phyloP scores from a whole-genome alignment of 2,888 invertebrate species.

The Drosophila anomalata region DNA sequence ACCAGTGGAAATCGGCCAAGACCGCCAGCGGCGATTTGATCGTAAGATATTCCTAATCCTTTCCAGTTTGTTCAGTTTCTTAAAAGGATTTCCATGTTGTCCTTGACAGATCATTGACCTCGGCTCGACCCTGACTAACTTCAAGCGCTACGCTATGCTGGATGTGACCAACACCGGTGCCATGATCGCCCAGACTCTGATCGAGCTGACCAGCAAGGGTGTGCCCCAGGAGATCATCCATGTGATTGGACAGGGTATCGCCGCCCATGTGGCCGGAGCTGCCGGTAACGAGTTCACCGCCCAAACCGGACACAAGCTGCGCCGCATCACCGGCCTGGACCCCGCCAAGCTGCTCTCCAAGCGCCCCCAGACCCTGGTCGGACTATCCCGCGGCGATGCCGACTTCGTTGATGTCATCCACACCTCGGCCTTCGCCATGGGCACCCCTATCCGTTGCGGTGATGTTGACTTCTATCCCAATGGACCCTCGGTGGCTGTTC shows the following conservation, averaged over 20 bases:
- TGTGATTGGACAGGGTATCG: constrained; percentile 78
- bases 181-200: constrained; percentile 74
- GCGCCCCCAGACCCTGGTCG: constrained; percentile 61
- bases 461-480: constrained; percentile 83
- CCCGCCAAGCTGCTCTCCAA: constrained; percentile 75
- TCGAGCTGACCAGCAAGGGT: constrained; percentile 61
- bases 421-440: constrained; percentile 78
- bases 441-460: constrained; percentile 69
- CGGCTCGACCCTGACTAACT: constrained; percentile 68
- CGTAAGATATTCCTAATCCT: constrained; percentile 54
- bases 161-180: constrained; percentile 71
- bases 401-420: constrained; percentile 82
- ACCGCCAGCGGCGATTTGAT: constrained; percentile 71
- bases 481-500: constrained; percentile 71
- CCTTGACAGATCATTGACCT: constrained; percentile 71
- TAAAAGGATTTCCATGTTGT: not conserved
- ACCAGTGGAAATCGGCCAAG: constrained; percentile 60
- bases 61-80: not conserved
- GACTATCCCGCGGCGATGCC: constrained; percentile 82
- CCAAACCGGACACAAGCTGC: constrained; percentile 76
- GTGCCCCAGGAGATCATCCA: constrained; percentile 77
- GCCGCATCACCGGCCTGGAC: constrained; percentile 82
- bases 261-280: constrained; percentile 82
- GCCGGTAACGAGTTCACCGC: constrained; percentile 78
- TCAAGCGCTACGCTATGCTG: constrained; percentile 67